A percentile compares a stretch with the other conserved stretches of the same genome.
Evolutionary conservation across 2,797 vertebrate species (phyloP).

Genomic region (Threskiornis aethiopicus): DNA sequence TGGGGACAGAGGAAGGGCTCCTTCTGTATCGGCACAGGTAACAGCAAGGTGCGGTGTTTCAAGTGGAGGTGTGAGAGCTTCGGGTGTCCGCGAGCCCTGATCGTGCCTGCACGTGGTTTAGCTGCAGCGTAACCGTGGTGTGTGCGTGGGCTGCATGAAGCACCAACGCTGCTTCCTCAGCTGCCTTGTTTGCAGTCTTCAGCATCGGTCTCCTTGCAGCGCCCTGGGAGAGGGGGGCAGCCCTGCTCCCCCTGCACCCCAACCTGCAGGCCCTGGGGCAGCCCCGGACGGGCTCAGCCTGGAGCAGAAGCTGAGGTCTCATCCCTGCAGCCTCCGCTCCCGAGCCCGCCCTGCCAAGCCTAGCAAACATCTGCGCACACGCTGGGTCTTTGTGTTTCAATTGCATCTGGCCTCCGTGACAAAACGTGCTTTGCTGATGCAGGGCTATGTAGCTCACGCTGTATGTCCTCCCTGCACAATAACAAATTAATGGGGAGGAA

Average conservation of each 20-base stretch:
- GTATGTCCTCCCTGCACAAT: background rate
- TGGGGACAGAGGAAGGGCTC: background rate
- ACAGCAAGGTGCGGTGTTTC: background rate
- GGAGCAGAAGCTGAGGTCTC: background rate
- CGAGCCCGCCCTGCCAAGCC: background rate
- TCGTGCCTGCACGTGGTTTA: rapidly evolving
- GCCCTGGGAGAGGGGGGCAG: background rate
- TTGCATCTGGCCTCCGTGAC: background rate
- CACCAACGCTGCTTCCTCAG: background rate
- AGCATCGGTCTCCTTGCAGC: background rate
- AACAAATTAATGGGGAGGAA: background rate
- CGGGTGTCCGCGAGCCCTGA: background rate
- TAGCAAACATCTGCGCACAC: background rate
- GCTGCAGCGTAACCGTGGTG: rapidly evolving
- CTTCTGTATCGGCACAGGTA: background rate
- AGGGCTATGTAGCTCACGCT: background rate
- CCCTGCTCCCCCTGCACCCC: background rate
- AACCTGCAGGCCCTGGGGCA: background rate
- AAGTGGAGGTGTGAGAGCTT: background rate
- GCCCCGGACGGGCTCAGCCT: background rate
- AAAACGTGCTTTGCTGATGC: background rate
- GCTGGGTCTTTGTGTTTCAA: background rate
- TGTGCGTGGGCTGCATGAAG: background rate
- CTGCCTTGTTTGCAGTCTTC: background rate
- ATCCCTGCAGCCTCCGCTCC: background rate